Evolutionary conservation across 2,797 vertebrate species (phyloP).

Genomic region (Enteromius fasciolatus): DNA sequence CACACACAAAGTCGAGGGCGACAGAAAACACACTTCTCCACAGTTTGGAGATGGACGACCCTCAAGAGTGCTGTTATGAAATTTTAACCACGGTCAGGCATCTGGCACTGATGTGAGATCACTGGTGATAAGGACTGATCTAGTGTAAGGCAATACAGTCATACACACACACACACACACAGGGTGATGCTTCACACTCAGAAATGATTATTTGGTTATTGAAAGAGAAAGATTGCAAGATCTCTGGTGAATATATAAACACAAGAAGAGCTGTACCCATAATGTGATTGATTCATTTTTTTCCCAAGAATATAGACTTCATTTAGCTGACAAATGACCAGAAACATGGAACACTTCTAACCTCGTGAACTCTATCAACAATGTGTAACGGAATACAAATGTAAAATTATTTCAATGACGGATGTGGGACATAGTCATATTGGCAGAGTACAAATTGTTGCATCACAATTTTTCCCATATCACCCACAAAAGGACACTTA

Average conservation of each 20-base stretch:
- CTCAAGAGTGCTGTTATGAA: constrained; percentile 45
- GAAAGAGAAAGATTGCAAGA: constrained; percentile 12
- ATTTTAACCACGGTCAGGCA: constrained; percentile 40
- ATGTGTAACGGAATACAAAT: constrained; percentile 3
- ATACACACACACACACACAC: not conserved
- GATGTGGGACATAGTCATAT: constrained; percentile 21
- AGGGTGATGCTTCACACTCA: constrained; percentile 9
- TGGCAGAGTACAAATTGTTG: constrained; percentile 23
- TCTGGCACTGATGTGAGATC: constrained; percentile 42
- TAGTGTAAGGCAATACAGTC: constrained; percentile 22
- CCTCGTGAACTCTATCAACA: constrained; percentile 24
- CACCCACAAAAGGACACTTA: not conserved
- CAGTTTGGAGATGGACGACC: constrained; percentile 46
- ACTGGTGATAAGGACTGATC: constrained; percentile 32
- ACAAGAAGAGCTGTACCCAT: constrained; percentile 16
- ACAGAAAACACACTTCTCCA: constrained; percentile 41
- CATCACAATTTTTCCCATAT: constrained; percentile 20
- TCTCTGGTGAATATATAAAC: constrained; percentile 32
- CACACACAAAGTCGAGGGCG: constrained; percentile 26
- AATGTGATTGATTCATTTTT: constrained; percentile 25
- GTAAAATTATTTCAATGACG: constrained; percentile 14
- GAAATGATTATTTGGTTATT: constrained; percentile 39
- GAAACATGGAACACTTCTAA: constrained; percentile 24
- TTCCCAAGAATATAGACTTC: constrained; percentile 31
- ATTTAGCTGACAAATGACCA: constrained; percentile 42